Evolutionary conservation across 2,888 invertebrate genomes (phyloP).

Genomic region (Mimachlamys varia): DNA sequence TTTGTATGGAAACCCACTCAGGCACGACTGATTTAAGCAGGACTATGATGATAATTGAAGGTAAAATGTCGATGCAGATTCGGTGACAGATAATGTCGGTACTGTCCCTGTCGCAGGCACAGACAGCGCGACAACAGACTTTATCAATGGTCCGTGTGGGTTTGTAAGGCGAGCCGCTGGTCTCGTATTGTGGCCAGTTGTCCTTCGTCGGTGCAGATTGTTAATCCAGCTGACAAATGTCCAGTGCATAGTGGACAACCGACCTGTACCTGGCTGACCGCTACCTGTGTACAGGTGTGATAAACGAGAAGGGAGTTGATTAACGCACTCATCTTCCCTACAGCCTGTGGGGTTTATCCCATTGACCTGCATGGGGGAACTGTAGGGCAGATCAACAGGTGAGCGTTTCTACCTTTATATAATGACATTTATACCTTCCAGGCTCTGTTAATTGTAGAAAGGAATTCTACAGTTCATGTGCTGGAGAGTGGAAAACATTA

Average conservation of each 20-base stretch:
- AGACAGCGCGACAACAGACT: not conserved
- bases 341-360: not conserved
- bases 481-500: not conserved
- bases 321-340: not conserved
- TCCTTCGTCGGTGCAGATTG: not conserved
- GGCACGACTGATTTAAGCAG: conserved; percentile 29
- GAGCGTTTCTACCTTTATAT: not conserved
- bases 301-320: not conserved
- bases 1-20: conserved; percentile 27
- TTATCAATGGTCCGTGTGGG: not conserved
- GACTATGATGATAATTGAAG: conserved; percentile 33
- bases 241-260: conserved; percentile 1
- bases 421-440: not conserved
- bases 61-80: conserved; percentile 31
- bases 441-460: not conserved
- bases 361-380: not conserved
- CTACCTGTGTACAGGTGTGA: not conserved
- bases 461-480: not conserved
- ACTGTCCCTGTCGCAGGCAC: not conserved
- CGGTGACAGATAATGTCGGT: not conserved
- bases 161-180: not conserved
- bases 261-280: conserved; percentile 12
- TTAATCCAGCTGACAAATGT: conserved; percentile 19
- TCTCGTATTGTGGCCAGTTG: not conserved
- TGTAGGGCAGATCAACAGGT: not conserved